Percentiles rank a stretch among this genome's conserved stretches.
phyloP scores from a whole-genome alignment of 1,140 invertebrate species.

The Trigoniulus corallinus region DNA sequence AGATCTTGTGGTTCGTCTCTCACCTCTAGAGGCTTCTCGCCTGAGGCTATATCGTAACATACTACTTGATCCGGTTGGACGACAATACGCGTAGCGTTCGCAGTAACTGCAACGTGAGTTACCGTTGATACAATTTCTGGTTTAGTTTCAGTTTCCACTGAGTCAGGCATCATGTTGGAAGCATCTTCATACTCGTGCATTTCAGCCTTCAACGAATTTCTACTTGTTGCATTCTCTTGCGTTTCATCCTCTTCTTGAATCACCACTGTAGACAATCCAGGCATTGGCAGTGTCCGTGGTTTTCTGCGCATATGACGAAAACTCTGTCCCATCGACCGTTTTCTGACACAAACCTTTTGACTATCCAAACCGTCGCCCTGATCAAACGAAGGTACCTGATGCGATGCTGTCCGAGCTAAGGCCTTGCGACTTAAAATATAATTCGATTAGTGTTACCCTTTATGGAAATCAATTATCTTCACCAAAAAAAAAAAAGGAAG shows the following conservation, averaged over 20 bases:
- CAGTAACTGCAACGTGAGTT: too few species aligned
- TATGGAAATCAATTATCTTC: too few species aligned
- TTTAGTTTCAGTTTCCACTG: background rate
- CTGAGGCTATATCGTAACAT: background rate
- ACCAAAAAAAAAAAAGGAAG: too few species aligned
- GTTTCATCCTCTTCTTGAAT: background rate
- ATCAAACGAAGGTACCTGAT: too few species aligned
- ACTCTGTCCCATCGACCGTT: constrained; percentile 5
- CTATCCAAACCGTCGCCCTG: too few species aligned
- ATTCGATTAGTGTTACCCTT: too few species aligned
- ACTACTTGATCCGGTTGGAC: background rate
- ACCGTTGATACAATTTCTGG: background rate
- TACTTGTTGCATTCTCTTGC: background rate
- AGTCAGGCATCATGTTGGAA: background rate
- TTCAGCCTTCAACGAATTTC: background rate
- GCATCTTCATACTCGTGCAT: background rate
- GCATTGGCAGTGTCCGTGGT: constrained; percentile 37
- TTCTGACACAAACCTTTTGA: background rate
- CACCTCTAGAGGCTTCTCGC: background rate
- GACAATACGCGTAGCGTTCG: background rate
- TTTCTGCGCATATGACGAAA: constrained; percentile 32
- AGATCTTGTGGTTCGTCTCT: too few species aligned
- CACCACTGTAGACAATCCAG: background rate
- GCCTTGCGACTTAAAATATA: too few species aligned
- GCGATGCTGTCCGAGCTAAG: too few species aligned